A percentile compares a stretch with the other conserved stretches of the same genome.
Evolutionary conservation across 1,140 invertebrate genomes (phyloP).

Genomic region (Chironomus tepperi): DNA sequence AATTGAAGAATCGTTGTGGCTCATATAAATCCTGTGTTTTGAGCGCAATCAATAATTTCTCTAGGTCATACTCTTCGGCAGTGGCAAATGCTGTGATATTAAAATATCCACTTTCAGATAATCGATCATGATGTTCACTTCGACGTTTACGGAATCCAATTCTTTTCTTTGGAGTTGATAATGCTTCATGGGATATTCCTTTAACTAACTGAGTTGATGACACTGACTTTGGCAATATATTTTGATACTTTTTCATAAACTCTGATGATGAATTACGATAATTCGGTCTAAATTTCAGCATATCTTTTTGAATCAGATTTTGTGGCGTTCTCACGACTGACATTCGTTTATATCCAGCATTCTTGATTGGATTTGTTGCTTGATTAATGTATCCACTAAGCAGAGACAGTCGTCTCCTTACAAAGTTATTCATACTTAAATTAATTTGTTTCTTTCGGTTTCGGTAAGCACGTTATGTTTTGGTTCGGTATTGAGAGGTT

Average conservation of each 20-base stretch:
- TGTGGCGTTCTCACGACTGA: background rate
- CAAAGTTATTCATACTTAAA: background rate
- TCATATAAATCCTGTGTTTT: conserved; percentile 59
- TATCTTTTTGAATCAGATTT: background rate
- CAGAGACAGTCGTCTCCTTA: background rate
- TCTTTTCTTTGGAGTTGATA: conserved; percentile 37
- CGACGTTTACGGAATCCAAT: conserved; percentile 43
- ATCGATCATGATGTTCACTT: conserved; percentile 43
- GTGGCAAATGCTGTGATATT: conserved; percentile 58
- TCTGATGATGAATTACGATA: background rate
- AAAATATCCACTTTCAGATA: conserved; percentile 39
- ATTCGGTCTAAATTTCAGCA: background rate
- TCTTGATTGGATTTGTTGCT: too few species aligned
- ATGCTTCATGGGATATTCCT: background rate
- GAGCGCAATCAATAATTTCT: conserved; percentile 51
- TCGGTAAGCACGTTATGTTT: too few species aligned
- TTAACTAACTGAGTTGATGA: background rate
- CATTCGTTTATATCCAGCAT: background rate
- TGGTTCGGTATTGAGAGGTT: too few species aligned
- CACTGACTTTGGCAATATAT: too few species aligned
- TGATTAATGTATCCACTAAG: background rate
- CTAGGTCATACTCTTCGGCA: conserved; percentile 69
- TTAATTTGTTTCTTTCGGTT: too few species aligned
- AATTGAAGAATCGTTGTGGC: conserved; percentile 43
- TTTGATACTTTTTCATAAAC: background rate